Evolutionary conservation across 2,113 vertebrate species (phyloP).

Genomic region (Aptenodytes patagonicus): DNA sequence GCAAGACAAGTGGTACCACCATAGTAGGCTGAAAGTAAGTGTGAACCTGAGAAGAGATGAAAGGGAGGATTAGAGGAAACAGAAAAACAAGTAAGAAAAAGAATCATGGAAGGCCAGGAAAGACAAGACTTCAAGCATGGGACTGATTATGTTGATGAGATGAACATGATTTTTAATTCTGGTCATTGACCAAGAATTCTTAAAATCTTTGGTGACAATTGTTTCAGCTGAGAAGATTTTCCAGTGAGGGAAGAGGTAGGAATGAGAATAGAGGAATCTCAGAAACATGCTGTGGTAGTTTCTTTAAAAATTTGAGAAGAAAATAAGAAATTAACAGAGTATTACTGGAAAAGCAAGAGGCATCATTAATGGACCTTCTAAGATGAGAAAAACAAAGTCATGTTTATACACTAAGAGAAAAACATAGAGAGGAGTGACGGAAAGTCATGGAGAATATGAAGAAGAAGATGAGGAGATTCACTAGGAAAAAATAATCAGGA

Average conservation of each 20-base stretch:
- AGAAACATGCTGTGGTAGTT: not conserved
- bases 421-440: not conserved
- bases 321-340: not conserved
- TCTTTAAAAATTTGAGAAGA: not conserved
- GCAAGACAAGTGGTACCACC: not conserved
- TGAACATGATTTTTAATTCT: not conserved
- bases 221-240: not conserved
- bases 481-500: not conserved
- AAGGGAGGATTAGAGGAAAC: not conserved
- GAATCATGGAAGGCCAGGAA: not conserved
- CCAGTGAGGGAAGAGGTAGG: not conserved
- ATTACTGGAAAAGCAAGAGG: not conserved
- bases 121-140: not conserved
- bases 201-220: not conserved
- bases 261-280: not conserved
- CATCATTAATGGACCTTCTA: not conserved
- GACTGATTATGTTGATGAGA: not conserved
- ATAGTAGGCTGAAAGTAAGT: not conserved
- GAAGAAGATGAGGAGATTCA: not conserved
- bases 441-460: not conserved
- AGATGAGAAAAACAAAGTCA: not conserved
- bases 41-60: not conserved
- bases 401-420: not conserved
- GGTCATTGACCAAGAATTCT: not conserved
- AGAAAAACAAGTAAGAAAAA: not conserved